These are phyloP conservation scores for Babylonia areolata DNA, from an alignment of 1,140 invertebrate species.

Conservation along the genomic window DNA sequence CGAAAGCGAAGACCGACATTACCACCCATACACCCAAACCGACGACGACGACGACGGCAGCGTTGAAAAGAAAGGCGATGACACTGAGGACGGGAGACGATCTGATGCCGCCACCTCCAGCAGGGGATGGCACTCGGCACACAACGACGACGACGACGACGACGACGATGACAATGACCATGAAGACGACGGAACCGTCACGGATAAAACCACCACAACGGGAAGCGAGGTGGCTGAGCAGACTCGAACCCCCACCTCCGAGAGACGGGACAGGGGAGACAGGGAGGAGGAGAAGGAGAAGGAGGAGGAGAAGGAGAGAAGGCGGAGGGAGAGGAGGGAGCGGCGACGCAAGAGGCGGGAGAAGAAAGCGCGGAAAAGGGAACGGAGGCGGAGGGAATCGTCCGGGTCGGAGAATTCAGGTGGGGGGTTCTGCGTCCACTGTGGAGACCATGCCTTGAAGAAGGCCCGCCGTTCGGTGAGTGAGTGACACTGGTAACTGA, in stretches of 20 bases:
- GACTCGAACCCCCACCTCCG: neutral
- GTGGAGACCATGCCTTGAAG: neutral
- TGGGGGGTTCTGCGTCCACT: too few relatives aligned
- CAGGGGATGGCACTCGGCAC: neutral
- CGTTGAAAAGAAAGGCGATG: neutral
- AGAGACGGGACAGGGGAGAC: neutral
- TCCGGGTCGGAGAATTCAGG: neutral
- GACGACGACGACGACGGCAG: neutral
- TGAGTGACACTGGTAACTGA: neutral
- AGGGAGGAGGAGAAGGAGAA: neutral
- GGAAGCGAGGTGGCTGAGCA: neutral
- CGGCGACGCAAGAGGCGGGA: neutral
- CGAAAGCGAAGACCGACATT: neutral
- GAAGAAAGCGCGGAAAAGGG: neutral
- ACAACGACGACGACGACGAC: neutral
- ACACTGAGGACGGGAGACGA: neutral
- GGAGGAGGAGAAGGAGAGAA: neutral
- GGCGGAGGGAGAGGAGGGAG: too few relatives aligned
- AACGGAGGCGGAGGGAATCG: neutral
- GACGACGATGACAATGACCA: neutral
- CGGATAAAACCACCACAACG: neutral
- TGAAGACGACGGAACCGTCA: too few relatives aligned
- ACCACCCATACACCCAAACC: neutral
- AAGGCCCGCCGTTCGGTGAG: neutral
- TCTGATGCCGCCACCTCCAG: neutral